Percentiles rank a stretch among this genome's conserved stretches.
These are phyloP conservation scores for Chelonus formosanus DNA, from an alignment of 2,888 invertebrate genomes.

Conservation along the genomic window DNA sequence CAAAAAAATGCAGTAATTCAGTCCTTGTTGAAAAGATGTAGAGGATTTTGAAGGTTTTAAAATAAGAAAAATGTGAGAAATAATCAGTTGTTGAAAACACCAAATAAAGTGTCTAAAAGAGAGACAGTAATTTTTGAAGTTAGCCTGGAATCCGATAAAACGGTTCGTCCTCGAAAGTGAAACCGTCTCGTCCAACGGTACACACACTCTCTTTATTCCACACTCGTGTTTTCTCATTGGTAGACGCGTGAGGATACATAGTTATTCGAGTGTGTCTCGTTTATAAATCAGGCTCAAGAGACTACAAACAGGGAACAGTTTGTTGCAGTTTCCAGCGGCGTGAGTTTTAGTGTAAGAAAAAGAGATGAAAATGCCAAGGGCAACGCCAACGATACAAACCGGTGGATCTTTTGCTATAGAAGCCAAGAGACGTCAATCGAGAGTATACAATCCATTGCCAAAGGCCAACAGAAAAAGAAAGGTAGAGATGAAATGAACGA, in stretches of 20 bases:
- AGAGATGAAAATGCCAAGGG: conserved; percentile 17
- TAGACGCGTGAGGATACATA: conserved; percentile 2
- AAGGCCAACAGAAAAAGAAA: conserved; percentile 8
- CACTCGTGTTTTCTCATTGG: conserved; percentile 4
- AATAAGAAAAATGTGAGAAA: background rate
- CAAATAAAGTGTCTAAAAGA: background rate
- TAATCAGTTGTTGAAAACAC: background rate
- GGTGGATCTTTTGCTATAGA: too few species aligned
- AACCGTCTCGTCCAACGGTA: conserved; percentile 52
- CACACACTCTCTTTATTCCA: conserved; percentile 26
- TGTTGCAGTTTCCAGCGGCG: conserved; percentile 48
- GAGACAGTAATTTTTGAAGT: too few species aligned
- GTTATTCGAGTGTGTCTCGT: conserved; percentile 16
- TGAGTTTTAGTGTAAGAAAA: conserved; percentile 21
- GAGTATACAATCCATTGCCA: conserved; percentile 6
- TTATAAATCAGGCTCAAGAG: conserved; percentile 28
- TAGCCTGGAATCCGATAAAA: background rate
- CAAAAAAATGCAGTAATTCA: background rate
- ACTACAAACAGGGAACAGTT: conserved; percentile 32
- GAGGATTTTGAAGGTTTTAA: too few species aligned
- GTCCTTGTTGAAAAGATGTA: too few species aligned
- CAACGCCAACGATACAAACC: conserved; percentile 2
- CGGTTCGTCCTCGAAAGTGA: conserved; percentile 50
- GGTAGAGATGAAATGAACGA: background rate
- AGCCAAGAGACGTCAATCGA: conserved; percentile 12